phyloP scores from a whole-genome alignment of 2,797 vertebrate genomes.

The Tympanoctomys barrerae region DNA sequence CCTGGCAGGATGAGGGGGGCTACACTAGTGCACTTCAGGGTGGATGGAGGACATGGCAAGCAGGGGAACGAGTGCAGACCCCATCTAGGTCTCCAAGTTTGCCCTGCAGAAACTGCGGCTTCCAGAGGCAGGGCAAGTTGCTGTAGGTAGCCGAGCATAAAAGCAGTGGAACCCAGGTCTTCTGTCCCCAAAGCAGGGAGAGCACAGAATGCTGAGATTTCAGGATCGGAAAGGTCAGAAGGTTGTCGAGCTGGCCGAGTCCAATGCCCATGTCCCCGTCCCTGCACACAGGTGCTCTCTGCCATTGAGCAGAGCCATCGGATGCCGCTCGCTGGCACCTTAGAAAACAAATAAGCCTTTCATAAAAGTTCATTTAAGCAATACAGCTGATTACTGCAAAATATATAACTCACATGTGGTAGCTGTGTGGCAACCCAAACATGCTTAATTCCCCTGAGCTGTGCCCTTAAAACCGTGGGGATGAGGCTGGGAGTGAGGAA shows the following conservation, averaged over 20 bases:
- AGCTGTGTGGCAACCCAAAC: neutral
- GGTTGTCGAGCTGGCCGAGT: neutral
- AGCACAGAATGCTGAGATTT: neutral
- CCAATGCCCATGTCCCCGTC: rapidly evolving
- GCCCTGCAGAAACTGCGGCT: neutral
- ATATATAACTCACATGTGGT: neutral
- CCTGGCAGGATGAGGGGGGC: neutral
- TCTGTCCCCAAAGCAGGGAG: neutral
- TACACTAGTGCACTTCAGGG: rapidly evolving
- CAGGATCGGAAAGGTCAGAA: neutral
- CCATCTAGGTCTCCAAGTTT: neutral
- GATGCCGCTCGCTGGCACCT: neutral
- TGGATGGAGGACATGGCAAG: neutral
- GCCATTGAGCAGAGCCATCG: neutral
- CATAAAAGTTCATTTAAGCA: conserved; percentile 3
- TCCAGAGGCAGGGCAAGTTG: neutral
- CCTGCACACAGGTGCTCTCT: neutral
- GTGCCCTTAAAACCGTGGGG: neutral
- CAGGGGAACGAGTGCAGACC: neutral
- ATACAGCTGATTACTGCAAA: neutral
- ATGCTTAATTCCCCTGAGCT: neutral
- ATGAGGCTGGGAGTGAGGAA: neutral
- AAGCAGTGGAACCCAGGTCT: neutral
- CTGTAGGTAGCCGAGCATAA: neutral
- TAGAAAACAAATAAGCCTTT: neutral